phyloP scores from a whole-genome alignment of 1,140 invertebrate genomes.

The honey bee (Apis mellifera) region Amel_HAv3.1 CM009942.2:4705001-4705500 shows the following conservation, averaged over 20 bases:
- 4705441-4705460: background rate
- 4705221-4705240: slow-evolving; percentile 46
- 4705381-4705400: slow-evolving; percentile 32
- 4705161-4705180: slow-evolving; percentile 51
- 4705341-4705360: slow-evolving; percentile 46
- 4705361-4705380: slow-evolving; percentile 31
- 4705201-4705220: background rate
- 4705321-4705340: slow-evolving; percentile 38
- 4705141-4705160: slow-evolving; percentile 52
- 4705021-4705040: slow-evolving; percentile 31
- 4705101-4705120: slow-evolving; percentile 42
- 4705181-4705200: background rate
- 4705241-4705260: slow-evolving; percentile 10
- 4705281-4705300: slow-evolving; percentile 53
- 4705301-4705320: slow-evolving; percentile 45
- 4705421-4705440: too few species aligned
- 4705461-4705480: background rate
- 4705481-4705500: background rate
- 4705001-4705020: slow-evolving; percentile 28
- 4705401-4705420: background rate
- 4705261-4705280: background rate
- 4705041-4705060: slow-evolving; percentile 15
- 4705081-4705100: slow-evolving; percentile 35
- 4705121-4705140: slow-evolving; percentile 45
- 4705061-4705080: slow-evolving; percentile 40